These are phyloP conservation scores for Delia radicum DNA, from an alignment of 1,140 invertebrate genomes.

Conservation along the genomic window DNA sequence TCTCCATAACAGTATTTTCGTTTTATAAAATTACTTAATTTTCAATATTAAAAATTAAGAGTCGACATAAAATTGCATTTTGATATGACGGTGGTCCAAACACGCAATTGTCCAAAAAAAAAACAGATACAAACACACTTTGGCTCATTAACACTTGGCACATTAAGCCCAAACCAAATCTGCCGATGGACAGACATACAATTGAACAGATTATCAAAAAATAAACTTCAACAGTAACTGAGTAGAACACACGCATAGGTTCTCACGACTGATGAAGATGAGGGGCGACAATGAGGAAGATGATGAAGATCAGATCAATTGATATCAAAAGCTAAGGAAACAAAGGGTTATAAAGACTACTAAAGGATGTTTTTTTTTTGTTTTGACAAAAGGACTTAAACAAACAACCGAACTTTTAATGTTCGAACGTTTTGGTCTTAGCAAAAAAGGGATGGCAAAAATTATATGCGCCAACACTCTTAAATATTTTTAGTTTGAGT, in stretches of 20 bases:
- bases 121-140: not conserved
- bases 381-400: not conserved
- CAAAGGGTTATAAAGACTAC: not conserved
- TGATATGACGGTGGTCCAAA: not conserved
- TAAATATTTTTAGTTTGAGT: not conserved
- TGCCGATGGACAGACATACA: not conserved
- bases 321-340: not conserved
- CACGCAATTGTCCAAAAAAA: not conserved
- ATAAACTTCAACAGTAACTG: not conserved
- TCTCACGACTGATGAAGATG: not conserved
- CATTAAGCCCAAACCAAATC: not conserved
- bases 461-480: not conserved
- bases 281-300: not conserved
- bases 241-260: not conserved
- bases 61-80: not conserved
- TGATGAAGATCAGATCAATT: not conserved
- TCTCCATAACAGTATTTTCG: not conserved
- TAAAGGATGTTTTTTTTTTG: too few species aligned
- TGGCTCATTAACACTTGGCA: not conserved
- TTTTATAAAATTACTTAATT: not conserved
- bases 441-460: not conserved
- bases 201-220: not conserved
- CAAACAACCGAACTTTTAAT: not conserved
- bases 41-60: not conserved
- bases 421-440: not conserved